These are phyloP conservation scores for Sphaeramia orbicularis DNA, from an alignment of 2,797 vertebrate species.

Conservation along the genomic window DNA sequence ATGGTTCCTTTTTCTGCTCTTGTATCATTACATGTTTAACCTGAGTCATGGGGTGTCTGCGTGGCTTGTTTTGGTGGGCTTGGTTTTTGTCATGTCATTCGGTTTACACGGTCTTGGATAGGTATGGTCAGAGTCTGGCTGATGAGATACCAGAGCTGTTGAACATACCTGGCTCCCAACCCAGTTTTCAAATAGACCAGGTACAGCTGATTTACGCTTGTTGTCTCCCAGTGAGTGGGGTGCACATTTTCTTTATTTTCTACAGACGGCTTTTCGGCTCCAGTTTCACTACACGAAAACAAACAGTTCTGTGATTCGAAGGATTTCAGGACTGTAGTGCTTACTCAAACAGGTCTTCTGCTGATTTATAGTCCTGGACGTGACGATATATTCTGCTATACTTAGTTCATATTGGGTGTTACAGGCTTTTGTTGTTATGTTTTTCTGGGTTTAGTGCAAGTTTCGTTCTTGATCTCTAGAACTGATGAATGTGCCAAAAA, in stretches of 20 bases:
- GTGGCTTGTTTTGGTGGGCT: conserved; percentile 46
- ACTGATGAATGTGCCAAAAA: too few relatives aligned
- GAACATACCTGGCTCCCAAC: conserved; percentile 62
- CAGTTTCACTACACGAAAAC: conserved; percentile 28
- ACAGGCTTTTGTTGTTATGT: too few relatives aligned
- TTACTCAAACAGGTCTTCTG: conserved; percentile 9
- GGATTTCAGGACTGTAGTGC: conserved; percentile 27
- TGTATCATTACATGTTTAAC: background rate
- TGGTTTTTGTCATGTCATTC: conserved; percentile 53
- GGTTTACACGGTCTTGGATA: conserved; percentile 17
- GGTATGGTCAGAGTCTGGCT: conserved; percentile 33
- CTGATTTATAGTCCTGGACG: conserved; percentile 28
- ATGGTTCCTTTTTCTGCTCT: background rate
- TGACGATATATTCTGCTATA: conserved; percentile 18
- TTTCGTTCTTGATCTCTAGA: too few relatives aligned
- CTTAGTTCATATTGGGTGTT: conserved; percentile 3
- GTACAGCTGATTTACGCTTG: conserved; percentile 43
- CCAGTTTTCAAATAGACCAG: conserved; percentile 52
- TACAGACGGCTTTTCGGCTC: conserved; percentile 26
- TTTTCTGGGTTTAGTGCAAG: too few relatives aligned
- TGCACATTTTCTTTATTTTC: conserved; percentile 29
- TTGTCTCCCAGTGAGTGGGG: conserved; percentile 23
- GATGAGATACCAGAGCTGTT: conserved; percentile 68
- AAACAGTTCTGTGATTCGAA: conserved; percentile 26
- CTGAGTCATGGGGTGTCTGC: conserved; percentile 28